phyloP scores from a whole-genome alignment of 2,888 invertebrate genomes.

The Amphiduros pacificus region DNA sequence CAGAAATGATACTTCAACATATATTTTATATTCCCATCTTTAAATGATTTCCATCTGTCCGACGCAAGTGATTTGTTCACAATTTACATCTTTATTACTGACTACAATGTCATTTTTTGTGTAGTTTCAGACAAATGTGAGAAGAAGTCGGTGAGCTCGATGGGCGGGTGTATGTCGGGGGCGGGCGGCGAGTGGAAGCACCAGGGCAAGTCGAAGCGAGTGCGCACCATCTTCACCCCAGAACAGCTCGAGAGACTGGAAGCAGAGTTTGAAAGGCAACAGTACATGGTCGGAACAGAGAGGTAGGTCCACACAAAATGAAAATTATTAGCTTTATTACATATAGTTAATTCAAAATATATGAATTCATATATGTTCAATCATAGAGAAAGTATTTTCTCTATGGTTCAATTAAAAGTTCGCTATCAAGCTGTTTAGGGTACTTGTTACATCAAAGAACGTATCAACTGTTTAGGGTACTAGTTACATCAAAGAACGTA shows the following conservation, averaged over 20 bases:
- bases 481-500: too few species aligned
- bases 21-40: too few species aligned
- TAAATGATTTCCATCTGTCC: too few species aligned
- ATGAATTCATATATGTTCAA: too few species aligned
- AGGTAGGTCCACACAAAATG: constrained; percentile 52
- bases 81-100: too few species aligned
- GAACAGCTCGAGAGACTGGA: constrained; percentile 92
- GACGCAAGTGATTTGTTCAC: too few species aligned
- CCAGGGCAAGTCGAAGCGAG: constrained; percentile 76
- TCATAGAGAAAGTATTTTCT: too few species aligned
- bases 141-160: constrained; percentile 3
- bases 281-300: constrained; percentile 98
- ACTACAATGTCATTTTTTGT: not conserved
- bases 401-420: too few species aligned
- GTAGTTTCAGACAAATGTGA: constrained; percentile 7
- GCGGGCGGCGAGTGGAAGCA: constrained; percentile 12
- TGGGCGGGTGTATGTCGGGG: not conserved
- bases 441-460: too few species aligned
- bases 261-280: constrained; percentile 91
- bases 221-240: constrained; percentile 94
- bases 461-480: too few species aligned
- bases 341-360: not conserved
- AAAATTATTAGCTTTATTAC: not conserved
- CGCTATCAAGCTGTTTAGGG: too few species aligned
- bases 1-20: too few species aligned